These are phyloP conservation scores for Zaprionus africanus DNA, from an alignment of 1,140 invertebrate genomes.

Conservation along the genomic window DNA sequence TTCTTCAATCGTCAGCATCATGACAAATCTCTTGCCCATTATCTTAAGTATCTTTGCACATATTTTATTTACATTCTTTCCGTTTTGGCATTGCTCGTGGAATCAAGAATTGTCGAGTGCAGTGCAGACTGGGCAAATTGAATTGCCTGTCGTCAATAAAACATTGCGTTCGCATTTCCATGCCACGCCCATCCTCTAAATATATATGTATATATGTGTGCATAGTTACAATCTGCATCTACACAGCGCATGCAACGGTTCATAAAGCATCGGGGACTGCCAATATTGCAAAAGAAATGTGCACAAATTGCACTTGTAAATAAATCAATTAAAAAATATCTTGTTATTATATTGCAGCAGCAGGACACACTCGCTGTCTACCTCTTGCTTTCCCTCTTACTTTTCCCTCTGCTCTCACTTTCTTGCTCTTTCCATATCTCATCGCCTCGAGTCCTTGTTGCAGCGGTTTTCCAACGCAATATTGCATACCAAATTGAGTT, in stretches of 20 bases:
- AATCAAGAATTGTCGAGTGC: slow-evolving; percentile 7
- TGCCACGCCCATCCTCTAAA: slow-evolving; percentile 6
- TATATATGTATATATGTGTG: not conserved
- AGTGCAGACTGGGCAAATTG: slow-evolving; percentile 43
- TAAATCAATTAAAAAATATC: slow-evolving; percentile 79
- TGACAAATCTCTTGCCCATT: slow-evolving; percentile 16
- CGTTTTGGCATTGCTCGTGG: slow-evolving; percentile 25
- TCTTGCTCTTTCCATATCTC: not conserved
- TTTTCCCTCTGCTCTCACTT: not conserved
- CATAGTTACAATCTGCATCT: slow-evolving; percentile 2
- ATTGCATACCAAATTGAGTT: slow-evolving; percentile 74
- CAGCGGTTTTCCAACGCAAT: slow-evolving; percentile 46
- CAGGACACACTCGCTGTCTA: slow-evolving; percentile 27
- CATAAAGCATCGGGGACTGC: slow-evolving; percentile 34
- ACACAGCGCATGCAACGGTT: slow-evolving; percentile 34
- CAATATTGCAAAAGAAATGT: slow-evolving; percentile 72
- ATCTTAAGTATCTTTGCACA: slow-evolving; percentile 22
- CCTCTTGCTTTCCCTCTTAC: not conserved
- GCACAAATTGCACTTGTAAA: slow-evolving; percentile 80
- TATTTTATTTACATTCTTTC: slow-evolving; percentile 34
- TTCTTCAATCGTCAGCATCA: not conserved
- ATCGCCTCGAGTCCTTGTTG: slow-evolving; percentile 28
- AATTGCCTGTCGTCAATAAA: slow-evolving; percentile 52
- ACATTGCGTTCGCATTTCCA: slow-evolving; percentile 41
- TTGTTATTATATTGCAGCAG: slow-evolving; percentile 57